Conservation (phyloP, 2,888 invertebrate species). For the Ommatoiulus sabulosus region DNA sequence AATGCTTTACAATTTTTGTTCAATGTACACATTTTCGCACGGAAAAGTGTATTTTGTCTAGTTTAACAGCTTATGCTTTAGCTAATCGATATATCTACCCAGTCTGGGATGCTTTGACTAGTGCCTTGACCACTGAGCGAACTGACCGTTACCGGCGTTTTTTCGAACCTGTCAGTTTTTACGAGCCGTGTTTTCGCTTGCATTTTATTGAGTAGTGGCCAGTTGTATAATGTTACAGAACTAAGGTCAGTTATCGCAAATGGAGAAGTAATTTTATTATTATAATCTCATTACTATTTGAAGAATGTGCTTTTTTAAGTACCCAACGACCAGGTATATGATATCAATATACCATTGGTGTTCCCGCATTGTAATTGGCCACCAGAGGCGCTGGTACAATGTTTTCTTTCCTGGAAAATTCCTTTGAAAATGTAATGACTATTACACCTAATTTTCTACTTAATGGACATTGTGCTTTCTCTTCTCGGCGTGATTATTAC, state of each 20-base stretch:
- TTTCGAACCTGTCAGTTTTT: slow-evolving; percentile 8
- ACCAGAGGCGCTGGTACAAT: neutral
- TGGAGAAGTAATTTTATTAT: too few species aligned
- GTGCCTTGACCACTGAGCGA: neutral
- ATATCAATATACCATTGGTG: neutral
- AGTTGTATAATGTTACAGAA: neutral
- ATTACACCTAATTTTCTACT: too few species aligned
- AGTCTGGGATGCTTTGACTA: neutral
- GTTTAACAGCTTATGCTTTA: too few species aligned
- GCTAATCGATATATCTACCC: neutral
- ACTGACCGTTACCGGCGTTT: slow-evolving; percentile 28
- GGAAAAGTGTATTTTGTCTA: neutral
- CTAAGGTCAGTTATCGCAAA: neutral
- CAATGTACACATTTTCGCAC: neutral
- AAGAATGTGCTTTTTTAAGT: too few species aligned
- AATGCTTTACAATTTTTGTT: neutral
- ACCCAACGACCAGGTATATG: neutral
- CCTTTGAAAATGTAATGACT: too few species aligned
- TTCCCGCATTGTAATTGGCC: neutral
- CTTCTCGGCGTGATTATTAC: too few species aligned
- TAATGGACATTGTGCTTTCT: too few species aligned
- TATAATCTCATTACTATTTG: too few species aligned
- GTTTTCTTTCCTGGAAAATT: neutral
- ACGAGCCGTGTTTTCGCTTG: too few species aligned
- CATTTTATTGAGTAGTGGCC: too few species aligned